A percentile compares a stretch with the other conserved stretches of the same genome.
These are phyloP conservation scores for Chaetogeoica ovagalla DNA, from an alignment of 2,888 invertebrate genomes.

Conservation along the genomic window DNA sequence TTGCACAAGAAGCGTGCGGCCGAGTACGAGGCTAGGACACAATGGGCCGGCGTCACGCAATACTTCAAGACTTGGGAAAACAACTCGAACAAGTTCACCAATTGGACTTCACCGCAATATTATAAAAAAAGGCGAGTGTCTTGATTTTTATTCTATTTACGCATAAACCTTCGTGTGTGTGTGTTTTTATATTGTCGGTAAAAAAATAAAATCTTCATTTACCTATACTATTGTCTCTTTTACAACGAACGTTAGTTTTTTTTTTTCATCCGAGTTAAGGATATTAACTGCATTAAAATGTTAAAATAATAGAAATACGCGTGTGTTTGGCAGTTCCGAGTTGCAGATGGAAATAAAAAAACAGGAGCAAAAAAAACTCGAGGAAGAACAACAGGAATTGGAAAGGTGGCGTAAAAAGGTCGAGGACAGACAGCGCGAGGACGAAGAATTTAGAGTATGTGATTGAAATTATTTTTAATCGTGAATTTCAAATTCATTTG, in stretches of 20 bases:
- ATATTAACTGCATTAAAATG: no score
- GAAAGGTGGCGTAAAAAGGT: constrained; percentile 40
- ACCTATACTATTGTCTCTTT: no score
- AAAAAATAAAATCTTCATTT: no score
- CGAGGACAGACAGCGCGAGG: constrained; percentile 32
- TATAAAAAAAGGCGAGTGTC: constrained; percentile 37
- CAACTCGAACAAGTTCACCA: constrained; percentile 44
- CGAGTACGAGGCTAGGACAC: constrained; percentile 42
- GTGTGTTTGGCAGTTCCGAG: constrained; percentile 26
- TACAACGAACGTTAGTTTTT: no score
- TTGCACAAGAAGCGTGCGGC: constrained; percentile 42
- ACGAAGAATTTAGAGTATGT: constrained; percentile 41
- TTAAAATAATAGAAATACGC: not conserved
- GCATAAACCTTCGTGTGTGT: no score
- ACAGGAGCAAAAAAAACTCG: constrained; percentile 21
- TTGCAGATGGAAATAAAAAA: constrained; percentile 26
- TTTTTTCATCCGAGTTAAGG: no score
- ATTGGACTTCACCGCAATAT: constrained; percentile 46
- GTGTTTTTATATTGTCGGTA: no score
- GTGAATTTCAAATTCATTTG: not conserved
- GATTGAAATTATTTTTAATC: no score
- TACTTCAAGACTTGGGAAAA: constrained; percentile 52
- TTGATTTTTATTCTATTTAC: no score
- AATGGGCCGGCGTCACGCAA: constrained; percentile 49
- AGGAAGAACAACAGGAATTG: constrained; percentile 39